These are phyloP conservation scores for Calephelis nemesis DNA, from an alignment of 1,140 invertebrate genomes.

Conservation along the genomic window DNA sequence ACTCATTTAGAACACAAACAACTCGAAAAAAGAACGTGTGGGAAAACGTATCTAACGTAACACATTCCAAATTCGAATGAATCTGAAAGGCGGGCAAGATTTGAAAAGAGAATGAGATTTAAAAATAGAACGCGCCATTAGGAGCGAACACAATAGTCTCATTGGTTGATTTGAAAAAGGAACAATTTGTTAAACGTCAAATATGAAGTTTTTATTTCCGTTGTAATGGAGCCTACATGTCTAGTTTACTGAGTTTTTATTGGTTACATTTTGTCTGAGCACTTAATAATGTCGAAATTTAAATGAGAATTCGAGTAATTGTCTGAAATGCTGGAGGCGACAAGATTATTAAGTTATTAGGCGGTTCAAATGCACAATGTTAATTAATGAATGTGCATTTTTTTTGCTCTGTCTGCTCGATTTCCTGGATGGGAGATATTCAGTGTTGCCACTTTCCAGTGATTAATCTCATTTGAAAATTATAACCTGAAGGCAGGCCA, in stretches of 20 bases:
- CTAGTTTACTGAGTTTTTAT: constrained; percentile 69
- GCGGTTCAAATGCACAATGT: constrained; percentile 42
- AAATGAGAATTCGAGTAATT: constrained; percentile 63
- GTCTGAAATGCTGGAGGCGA: constrained; percentile 61
- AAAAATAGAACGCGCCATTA: constrained; percentile 78
- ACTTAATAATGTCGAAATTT: constrained; percentile 73
- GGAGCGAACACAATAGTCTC: constrained; percentile 74
- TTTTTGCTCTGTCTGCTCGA: neutral
- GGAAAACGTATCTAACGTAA: constrained; percentile 68
- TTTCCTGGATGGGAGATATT: no score
- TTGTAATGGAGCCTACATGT: constrained; percentile 67
- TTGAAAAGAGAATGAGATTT: constrained; percentile 79
- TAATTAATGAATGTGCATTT: constrained; percentile 59
- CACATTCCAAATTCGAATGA: constrained; percentile 77
- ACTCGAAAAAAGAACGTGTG: constrained; percentile 63
- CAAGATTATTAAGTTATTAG: constrained; percentile 68
- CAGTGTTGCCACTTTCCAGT: no score
- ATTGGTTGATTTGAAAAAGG: constrained; percentile 79
- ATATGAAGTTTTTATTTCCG: constrained; percentile 76
- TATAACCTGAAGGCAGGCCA: no score
- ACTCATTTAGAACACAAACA: constrained; percentile 73
- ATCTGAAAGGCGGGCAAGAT: constrained; percentile 71
- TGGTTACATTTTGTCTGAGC: constrained; percentile 62
- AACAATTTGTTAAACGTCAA: constrained; percentile 80
- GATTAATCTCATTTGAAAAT: no score